phyloP scores from a whole-genome alignment of 2,888 invertebrate species.

The Fissipunctia ypsillon region DNA sequence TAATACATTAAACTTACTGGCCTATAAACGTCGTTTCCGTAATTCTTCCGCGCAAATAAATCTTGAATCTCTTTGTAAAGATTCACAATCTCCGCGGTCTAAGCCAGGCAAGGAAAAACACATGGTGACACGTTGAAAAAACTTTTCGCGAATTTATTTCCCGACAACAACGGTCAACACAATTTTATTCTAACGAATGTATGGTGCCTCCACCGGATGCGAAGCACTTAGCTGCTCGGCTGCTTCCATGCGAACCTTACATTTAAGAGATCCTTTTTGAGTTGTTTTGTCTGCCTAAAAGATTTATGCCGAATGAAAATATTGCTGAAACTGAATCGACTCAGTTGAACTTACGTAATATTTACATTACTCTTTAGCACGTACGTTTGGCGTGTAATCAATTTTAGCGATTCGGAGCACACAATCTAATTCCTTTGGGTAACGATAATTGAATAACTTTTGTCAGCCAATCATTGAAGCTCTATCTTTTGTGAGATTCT shows the following conservation, averaged over 20 bases:
- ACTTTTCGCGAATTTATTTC: conserved; percentile 55
- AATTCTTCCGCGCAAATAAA: conserved; percentile 45
- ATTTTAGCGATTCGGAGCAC: conserved; percentile 57
- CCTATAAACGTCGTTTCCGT: conserved; percentile 23
- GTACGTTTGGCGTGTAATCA: conserved; percentile 31
- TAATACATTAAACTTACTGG: conserved; percentile 28
- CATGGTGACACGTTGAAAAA: conserved; percentile 46
- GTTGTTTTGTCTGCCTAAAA: conserved; percentile 62
- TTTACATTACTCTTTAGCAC: conserved; percentile 22
- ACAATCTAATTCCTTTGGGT: conserved; percentile 46
- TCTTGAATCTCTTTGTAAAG: conserved; percentile 50
- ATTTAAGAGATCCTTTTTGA: conserved; percentile 64
- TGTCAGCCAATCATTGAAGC: conserved; percentile 51
- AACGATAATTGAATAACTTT: conserved; percentile 62
- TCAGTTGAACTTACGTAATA: conserved; percentile 24
- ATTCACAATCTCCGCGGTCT: conserved; percentile 45
- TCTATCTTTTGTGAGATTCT: conserved; percentile 39
- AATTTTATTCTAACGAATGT: conserved; percentile 66
- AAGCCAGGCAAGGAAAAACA: conserved; percentile 42
- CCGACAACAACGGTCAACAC: conserved; percentile 63
- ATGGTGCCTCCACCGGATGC: conserved; percentile 63
- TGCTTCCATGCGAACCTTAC: conserved; percentile 55
- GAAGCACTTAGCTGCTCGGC: conserved; percentile 64
- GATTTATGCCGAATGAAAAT: conserved; percentile 63
- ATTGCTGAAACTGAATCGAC: conserved; percentile 22